Evolutionary conservation across 2,113 vertebrate species (phyloP), one percentile per base, ranked within the genome.

Genomic region (Columbina picui): DNA sequence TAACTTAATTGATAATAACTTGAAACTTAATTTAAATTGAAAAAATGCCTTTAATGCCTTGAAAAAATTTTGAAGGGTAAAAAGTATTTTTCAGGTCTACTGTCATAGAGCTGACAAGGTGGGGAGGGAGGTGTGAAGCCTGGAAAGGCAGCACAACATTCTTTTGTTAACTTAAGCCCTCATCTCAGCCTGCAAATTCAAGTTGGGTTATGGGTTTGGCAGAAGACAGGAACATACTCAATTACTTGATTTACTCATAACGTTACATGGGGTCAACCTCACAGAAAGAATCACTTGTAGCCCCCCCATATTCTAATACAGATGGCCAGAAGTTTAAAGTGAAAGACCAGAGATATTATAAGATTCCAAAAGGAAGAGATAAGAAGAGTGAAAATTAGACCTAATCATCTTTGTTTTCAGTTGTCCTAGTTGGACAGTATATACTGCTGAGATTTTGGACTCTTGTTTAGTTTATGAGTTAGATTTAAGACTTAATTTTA

Each of bases 401-500:
- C 56, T 89, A 47, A 74, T 76, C 2, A 47, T 30, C 36, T 60
- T 75, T 94, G 21, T 59, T 88, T 90, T 29, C 30, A 47, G 60
- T 59, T 6, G 1, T 56, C 12, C 9, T 68, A 30, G 14, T 29
- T 78, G 75, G 68, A 84, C 25, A 81, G 59, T 61, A 86, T 81
- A 30, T 30, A 23, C 56, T 56, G 25, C 19, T 91, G 75, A 87
- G 56, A 84, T 89, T 93, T 71, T 39, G 27, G 14, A 5, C 15
- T 96, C 79, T 67, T 36, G 11, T 86, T 90, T 78, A 78, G 36
- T 86, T 86, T 93, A 67, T 79, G 65, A 93, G 63, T 50, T 85
- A 87, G 26, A 85, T 90, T 79, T 89, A 89, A 85, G 49, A 67
- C 30, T 81, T 67, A 57, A 80, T 14, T 36, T 91, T 80, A 90